Evolutionary conservation across 2,888 invertebrate genomes (phyloP).

Genomic region (Melieria picta): DNA sequence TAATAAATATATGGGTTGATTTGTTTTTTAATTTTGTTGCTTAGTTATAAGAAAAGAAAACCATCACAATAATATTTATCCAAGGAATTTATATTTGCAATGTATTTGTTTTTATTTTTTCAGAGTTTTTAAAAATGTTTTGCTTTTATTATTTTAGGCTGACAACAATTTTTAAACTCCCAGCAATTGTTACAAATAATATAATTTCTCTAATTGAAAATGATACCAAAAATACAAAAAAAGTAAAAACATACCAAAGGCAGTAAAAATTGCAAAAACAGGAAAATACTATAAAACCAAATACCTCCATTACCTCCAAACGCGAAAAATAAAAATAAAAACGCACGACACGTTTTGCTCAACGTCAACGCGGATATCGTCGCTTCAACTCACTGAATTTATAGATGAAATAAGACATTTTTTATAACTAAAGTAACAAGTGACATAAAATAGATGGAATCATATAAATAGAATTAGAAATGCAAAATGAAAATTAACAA

Average conservation of each 20-base stretch:
- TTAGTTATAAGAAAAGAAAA: conserved; percentile 1
- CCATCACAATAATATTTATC: conserved; percentile 6
- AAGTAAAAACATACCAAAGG: not conserved
- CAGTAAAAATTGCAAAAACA: conserved; percentile 43
- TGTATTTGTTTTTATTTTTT: conserved; percentile 1
- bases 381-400: no score
- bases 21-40: not conserved
- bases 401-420: no score
- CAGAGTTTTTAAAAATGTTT: not conserved
- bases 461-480: no score
- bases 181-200: no score
- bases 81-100: conserved; percentile 11
- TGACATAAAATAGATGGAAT: no score
- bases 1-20: conserved; percentile 20
- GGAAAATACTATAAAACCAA: conserved; percentile 64
- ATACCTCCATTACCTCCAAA: conserved; percentile 65
- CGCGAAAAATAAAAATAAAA: not conserved
- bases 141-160: no score
- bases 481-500: no score
- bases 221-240: not conserved
- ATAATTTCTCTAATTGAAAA: not conserved
- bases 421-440: no score
- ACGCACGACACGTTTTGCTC: not conserved
- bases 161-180: no score
- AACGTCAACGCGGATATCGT: no score